These are phyloP conservation scores for Phaedon cochleariae DNA, from an alignment of 2,888 invertebrate genomes.

Conservation along the genomic window DNA sequence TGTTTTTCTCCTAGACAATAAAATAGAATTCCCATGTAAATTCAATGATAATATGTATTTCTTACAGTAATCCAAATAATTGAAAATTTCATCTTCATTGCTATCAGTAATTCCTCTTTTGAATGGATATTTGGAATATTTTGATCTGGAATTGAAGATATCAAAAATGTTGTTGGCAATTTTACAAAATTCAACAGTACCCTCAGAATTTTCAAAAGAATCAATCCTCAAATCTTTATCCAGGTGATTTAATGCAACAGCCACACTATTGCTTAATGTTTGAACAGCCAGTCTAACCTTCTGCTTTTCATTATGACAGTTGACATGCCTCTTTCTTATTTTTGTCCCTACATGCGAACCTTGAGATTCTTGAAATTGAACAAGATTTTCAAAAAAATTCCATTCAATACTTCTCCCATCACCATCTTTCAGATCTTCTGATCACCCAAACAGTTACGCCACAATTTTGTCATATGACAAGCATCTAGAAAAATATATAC, in stretches of 20 bases:
- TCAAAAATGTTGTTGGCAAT: constrained; percentile 13
- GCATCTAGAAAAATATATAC: background rate
- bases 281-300: background rate
- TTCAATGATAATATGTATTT: background rate
- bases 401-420: background rate
- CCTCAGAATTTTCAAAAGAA: background rate
- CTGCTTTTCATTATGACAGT: background rate
- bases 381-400: background rate
- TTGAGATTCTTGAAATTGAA: background rate
- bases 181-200: constrained; percentile 7
- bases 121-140: background rate
- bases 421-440: background rate
- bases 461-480: background rate
- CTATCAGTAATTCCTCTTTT: background rate
- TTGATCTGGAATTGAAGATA: constrained; percentile 9
- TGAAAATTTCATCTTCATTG: background rate
- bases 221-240: constrained; percentile 5
- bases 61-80: background rate
- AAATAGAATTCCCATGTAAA: background rate
- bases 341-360: constrained; percentile 5
- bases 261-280: constrained; percentile 5
- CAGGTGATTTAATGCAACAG: constrained; percentile 1
- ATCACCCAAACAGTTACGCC: background rate
- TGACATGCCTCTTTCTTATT: constrained; percentile 5
- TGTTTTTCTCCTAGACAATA: background rate